Base-by-base conservation (phyloP, 2,888 invertebrate genomes). In the Acanthosepion esculentum region DNA sequence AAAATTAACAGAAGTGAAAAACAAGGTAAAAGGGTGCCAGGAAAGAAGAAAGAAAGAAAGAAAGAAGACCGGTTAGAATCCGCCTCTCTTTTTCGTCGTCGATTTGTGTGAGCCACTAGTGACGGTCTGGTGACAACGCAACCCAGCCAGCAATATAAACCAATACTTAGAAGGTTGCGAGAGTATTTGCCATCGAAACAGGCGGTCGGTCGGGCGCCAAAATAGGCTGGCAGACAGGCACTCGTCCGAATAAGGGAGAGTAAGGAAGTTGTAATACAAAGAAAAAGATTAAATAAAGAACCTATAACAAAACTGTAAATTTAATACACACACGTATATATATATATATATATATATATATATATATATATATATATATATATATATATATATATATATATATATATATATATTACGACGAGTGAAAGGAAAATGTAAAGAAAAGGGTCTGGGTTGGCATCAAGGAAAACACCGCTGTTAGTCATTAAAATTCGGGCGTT, bases 61-160 rank as follows among this genome's bases (percentile, higher is more conserved):
- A 12, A 78, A 78, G n/a, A n/a, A 10, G 78, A 20, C 59, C 23
- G 59, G 59, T 20, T 59, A 59, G 59, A 78, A 8, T n/a, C 78
- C 78, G 33, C 78, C 78, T 78, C 78, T 33, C 29, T 29, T 78
- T 78, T 29, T 29, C 78, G 23, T 33, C 33, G 33, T 15, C n/a
- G 78, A 33, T 33, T 78, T 15, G n/a, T 33, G 78, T 12, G n/a
- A 78, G 78, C 8, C 78, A 78, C 10, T 12, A 78, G n/a, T 78
- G n/a, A 78, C 78, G 78, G 78, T 78, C 78, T n/a, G 33, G 33
- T 78, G 78, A 78, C 78, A 33, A 78, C n/a, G n/a, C 78, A n/a
- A 78, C 78, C n/a, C 78, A 78, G 78, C 78, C 78, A 78, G 78
- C n/a, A 78, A 78, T n/a, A 78, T 78, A 78, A 78, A 78, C 78